Evolutionary conservation across 2,797 vertebrate genomes (phyloP), one percentile per base, ranked within the genome.

Genomic region (Heliangelus exortis): DNA sequence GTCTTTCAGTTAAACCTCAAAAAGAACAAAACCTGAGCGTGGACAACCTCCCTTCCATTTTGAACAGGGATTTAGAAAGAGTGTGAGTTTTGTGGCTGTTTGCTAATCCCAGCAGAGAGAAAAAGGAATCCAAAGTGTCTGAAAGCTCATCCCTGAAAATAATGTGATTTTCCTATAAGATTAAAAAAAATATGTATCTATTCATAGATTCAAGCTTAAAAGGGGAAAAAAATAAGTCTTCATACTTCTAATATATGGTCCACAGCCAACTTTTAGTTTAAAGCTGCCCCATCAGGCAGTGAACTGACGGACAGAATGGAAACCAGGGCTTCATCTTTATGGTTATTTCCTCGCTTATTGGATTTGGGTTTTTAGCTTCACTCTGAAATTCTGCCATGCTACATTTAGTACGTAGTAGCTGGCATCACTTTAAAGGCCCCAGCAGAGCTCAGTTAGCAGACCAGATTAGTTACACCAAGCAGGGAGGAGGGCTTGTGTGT

Each of bases 341-440:
- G 89, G 91, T 92, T 92, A 87, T 96, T 96, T 96, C 55, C 76
- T 87, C 84, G 43, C 83, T 96, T 95, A 94, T 93, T 95, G 93
- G 95, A 96, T 96, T 96, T 95, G 82, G 68, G 66, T 59, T 95
- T 95, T 91, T 31, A 93, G 89, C 73, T 91, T 71, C 79, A 61
- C 84, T 92, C 82, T 95, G 94, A 96, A 95, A 95, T 0, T 28
- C 73, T 95, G 89, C 89, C 93, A 92, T 54, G 91, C 92, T 88
- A 48, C 89, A 79, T 87, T 93, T 87, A 95, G 84, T 43, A 66
- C 2, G 2, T 10, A 81, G 93, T 43, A 87, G 82, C 87, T 96
- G 93, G 94, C 94, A 95, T 7, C 80, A 75, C 94, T 96, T 96
- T 93, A 95, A 96, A 94, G 94, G 87, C 82, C 87, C 69, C 6